phyloP scores from a whole-genome alignment of 2,113 vertebrate species.

The Crocuta crocuta region DNA sequence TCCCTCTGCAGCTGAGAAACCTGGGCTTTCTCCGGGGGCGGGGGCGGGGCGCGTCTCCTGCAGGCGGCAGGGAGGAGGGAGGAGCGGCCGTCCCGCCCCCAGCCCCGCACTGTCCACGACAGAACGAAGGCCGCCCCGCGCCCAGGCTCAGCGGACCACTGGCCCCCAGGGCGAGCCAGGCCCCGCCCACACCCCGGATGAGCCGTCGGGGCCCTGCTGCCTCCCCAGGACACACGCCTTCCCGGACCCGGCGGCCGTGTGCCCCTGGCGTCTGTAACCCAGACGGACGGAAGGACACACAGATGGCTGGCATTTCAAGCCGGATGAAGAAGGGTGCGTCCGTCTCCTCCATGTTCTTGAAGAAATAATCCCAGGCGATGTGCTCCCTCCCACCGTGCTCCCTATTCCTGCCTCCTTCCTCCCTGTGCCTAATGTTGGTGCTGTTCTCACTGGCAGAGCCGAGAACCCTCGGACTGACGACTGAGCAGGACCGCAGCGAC shows the following conservation, averaged over 20 bases:
- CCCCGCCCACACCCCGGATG: too few species aligned
- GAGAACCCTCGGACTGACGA: neutral
- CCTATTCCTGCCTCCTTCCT: neutral
- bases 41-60: neutral
- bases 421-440: accelerated
- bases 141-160: neutral
- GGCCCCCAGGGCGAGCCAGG: too few species aligned
- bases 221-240: neutral
- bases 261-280: neutral
- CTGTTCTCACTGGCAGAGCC: neutral
- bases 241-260: neutral
- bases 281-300: neutral
- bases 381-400: accelerated
- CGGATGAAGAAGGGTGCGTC: accelerated
- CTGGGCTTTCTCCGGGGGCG: neutral
- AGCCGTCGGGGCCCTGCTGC: neutral
- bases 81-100: neutral
- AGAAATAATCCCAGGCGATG: neutral
- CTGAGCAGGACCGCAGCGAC: neutral
- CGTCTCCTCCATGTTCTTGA: neutral
- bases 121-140: neutral
- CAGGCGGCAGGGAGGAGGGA: neutral
- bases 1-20: neutral
- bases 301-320: neutral
- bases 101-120: accelerated